These are phyloP conservation scores for Danio rerio DNA, from an alignment of 2,113 vertebrate species.

Conservation along the genomic window DNA sequence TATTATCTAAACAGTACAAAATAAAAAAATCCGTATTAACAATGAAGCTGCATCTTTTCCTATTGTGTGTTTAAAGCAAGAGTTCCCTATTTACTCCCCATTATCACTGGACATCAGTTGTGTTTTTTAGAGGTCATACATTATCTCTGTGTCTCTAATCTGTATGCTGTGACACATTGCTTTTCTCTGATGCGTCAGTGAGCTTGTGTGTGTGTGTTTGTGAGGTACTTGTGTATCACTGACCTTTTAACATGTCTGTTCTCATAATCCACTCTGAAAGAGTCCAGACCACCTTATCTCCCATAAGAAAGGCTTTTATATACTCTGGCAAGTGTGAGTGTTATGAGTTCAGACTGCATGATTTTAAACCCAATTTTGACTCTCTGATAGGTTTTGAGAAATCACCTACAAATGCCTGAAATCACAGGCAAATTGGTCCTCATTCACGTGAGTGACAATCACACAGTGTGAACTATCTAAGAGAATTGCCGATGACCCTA, in stretches of 20 bases:
- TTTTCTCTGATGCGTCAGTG: background rate
- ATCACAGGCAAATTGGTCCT: too few species aligned
- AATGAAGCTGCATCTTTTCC: background rate
- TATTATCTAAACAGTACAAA: too few species aligned
- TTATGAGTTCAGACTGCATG: too few species aligned
- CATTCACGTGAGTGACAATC: too few species aligned
- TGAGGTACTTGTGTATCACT: conserved; percentile 5
- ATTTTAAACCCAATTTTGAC: too few species aligned
- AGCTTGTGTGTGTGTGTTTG: background rate
- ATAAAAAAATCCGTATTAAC: background rate
- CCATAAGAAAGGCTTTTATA: conserved; percentile 32
- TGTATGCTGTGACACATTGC: conserved; percentile 11
- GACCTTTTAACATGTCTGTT: conserved; percentile 33
- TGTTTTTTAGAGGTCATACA: conserved; percentile 21
- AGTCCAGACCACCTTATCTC: conserved; percentile 26
- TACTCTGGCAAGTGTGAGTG: background rate
- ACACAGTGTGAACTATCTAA: too few species aligned
- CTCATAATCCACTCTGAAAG: conserved; percentile 43
- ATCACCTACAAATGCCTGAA: too few species aligned
- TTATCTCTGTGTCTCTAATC: conserved; percentile 5
- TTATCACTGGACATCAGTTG: conserved; percentile 14
- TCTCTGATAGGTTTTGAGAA: too few species aligned
- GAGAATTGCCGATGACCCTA: too few species aligned
- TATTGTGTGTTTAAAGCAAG: conserved; percentile 14
- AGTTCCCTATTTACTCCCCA: conserved; percentile 2